Conservation (phyloP, 1,140 invertebrate species). For the Brachionus koreanus region DNA sequence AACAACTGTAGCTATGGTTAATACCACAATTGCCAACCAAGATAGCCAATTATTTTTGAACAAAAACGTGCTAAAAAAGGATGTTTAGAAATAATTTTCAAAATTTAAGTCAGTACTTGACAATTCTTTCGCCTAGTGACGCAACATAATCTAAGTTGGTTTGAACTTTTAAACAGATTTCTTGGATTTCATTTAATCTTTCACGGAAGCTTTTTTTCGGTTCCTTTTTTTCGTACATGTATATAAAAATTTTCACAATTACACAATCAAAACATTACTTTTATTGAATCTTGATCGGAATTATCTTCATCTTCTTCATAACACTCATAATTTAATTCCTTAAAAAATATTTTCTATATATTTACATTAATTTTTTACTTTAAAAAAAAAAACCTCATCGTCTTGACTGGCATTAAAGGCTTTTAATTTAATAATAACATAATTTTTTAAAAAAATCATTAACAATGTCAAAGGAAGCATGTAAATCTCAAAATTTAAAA, state of each 20-base stretch:
- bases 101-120: conserved; percentile 68
- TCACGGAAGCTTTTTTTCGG: conserved; percentile 93
- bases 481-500: conserved; percentile 57
- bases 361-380: not conserved
- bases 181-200: conserved; percentile 85
- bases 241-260: not conserved
- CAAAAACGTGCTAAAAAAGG: conserved; percentile 74
- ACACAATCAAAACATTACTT: not conserved
- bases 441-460: conserved; percentile 49
- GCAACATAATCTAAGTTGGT: conserved; percentile 79
- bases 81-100: not conserved
- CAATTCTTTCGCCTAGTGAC: conserved; percentile 81
- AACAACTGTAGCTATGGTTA: conserved; percentile 69
- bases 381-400: not conserved
- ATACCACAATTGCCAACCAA: conserved; percentile 76
- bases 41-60: conserved; percentile 95
- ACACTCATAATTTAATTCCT: conserved; percentile 52
- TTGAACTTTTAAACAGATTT: conserved; percentile 86
- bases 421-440: not conserved
- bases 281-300: conserved; percentile 49
- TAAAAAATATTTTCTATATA: conserved; percentile 43
- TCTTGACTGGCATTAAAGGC: not conserved
- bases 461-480: conserved; percentile 55
- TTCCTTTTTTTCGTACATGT: conserved; percentile 42
- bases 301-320: conserved; percentile 54